Evolutionary conservation across 2,797 vertebrate species (phyloP).

Genomic region (Galago senegalensis): DNA sequence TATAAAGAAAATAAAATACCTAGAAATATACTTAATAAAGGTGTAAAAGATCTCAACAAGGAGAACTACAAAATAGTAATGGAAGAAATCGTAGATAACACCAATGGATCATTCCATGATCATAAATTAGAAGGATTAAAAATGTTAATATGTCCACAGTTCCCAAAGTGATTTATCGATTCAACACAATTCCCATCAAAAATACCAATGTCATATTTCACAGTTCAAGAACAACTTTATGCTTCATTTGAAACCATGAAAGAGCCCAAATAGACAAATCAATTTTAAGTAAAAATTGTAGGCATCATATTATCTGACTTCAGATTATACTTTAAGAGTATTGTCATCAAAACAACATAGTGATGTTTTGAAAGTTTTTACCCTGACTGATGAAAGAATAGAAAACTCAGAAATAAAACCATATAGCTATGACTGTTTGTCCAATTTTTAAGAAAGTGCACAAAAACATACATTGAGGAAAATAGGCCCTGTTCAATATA

Average conservation of each 20-base stretch:
- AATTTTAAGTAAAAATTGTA: neutral
- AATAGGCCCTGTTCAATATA: neutral
- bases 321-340: neutral
- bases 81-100: neutral
- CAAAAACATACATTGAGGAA: neutral
- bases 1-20: neutral
- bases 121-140: neutral
- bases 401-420: neutral
- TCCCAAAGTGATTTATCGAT: neutral
- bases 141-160: neutral
- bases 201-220: neutral
- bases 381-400: neutral
- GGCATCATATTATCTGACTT: neutral
- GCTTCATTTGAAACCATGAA: neutral
- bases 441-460: neutral
- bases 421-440: neutral
- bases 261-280: neutral
- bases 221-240: neutral
- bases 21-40: neutral
- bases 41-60: neutral
- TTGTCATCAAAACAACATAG: neutral
- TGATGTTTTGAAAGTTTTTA: neutral
- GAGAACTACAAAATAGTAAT: neutral
- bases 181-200: neutral
- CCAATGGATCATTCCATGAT: neutral